phyloP scores from a whole-genome alignment of 1,140 invertebrate genomes.

The Drosophila mauritiana region DNA sequence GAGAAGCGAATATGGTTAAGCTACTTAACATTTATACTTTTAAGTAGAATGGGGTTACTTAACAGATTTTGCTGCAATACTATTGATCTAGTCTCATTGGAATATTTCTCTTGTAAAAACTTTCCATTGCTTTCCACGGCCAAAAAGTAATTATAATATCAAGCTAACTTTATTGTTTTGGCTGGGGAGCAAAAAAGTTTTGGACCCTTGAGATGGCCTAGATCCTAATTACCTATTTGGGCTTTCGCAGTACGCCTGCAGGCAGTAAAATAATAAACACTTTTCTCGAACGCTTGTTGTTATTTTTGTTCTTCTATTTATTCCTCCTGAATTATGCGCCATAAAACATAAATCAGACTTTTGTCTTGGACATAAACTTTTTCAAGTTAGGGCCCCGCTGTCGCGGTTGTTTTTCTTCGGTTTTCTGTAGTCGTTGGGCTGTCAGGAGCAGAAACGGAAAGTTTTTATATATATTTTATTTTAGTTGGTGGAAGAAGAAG shows the following conservation, averaged over 20 bases:
- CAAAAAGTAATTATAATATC: constrained; percentile 11
- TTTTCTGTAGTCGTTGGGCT: constrained; percentile 23
- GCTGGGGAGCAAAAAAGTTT: constrained; percentile 12
- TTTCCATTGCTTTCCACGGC: constrained; percentile 1
- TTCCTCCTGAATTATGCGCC: constrained; percentile 24
- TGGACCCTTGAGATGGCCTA: constrained; percentile 9
- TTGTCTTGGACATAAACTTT: constrained; percentile 61
- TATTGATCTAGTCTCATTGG: not conserved
- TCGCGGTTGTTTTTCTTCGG: constrained; percentile 4
- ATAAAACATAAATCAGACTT: constrained; percentile 71
- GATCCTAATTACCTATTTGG: constrained; percentile 35
- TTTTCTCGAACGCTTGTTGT: constrained; percentile 37
- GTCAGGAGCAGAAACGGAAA: constrained; percentile 50
- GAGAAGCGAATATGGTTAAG: too few relatives aligned
- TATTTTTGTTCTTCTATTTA: constrained; percentile 48
- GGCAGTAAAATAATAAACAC: constrained; percentile 75
- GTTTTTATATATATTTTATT: constrained; percentile 54
- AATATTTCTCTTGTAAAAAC: not conserved
- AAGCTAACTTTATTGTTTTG: constrained; percentile 26
- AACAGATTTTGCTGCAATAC: not conserved
- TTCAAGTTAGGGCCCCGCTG: constrained; percentile 22
- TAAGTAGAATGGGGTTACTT: too few relatives aligned
- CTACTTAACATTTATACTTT: too few relatives aligned
- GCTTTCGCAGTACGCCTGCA: constrained; percentile 29
- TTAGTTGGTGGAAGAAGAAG: constrained; percentile 24